These are phyloP conservation scores for Protodeltote pygarga DNA, from an alignment of 2,888 invertebrate genomes.

Conservation along the genomic window DNA sequence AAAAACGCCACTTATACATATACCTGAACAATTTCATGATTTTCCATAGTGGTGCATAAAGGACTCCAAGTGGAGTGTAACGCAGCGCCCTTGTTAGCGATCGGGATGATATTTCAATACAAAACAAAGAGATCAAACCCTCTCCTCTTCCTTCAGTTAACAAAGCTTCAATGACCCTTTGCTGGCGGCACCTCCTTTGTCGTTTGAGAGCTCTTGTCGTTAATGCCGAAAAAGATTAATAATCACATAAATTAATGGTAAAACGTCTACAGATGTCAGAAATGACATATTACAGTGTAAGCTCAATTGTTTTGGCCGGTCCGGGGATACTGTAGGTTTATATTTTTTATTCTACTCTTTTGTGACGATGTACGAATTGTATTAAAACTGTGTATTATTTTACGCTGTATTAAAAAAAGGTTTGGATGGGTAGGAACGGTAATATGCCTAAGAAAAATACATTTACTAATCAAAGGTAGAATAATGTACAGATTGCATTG, in stretches of 20 bases:
- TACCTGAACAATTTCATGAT: neutral
- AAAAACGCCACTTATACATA: no score
- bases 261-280: conserved; percentile 46
- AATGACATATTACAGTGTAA: conserved; percentile 38
- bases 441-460: no score
- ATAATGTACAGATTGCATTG: no score
- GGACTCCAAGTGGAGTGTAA: conserved; percentile 8
- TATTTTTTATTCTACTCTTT: no score
- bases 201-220: conserved; percentile 64
- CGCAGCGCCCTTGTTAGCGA: conserved; percentile 57
- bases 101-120: conserved; percentile 71
- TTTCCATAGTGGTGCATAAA: conserved; percentile 6
- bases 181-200: conserved; percentile 67
- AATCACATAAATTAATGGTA: conserved; percentile 68
- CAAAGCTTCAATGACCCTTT: conserved; percentile 77
- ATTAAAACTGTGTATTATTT: conserved; percentile 5
- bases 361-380: no score
- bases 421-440: no score
- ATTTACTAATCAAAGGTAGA: no score
- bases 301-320: conserved; percentile 43
- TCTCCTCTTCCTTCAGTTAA: conserved; percentile 65
- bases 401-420: no score
- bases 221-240: conserved; percentile 79
- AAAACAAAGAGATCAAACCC: conserved; percentile 71
- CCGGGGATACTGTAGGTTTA: no score